phyloP scores from a whole-genome alignment of 2,113 vertebrate genomes.

The Tetraodon nigroviridis region DNA sequence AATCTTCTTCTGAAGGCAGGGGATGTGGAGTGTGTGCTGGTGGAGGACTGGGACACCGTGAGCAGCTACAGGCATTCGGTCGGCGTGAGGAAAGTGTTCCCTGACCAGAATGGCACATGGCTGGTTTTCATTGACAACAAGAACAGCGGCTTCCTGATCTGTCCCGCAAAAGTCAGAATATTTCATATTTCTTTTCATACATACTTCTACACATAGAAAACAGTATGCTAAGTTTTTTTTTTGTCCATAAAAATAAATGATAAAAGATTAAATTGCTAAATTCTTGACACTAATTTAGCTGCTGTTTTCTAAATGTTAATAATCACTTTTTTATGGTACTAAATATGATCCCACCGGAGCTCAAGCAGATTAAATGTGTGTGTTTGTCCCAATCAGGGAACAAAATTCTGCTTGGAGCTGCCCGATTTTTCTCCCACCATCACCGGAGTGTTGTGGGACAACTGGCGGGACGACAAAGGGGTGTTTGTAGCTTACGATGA shows the following conservation, averaged over 20 bases:
- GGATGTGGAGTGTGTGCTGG: constrained; percentile 83
- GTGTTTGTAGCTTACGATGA: constrained; percentile 91
- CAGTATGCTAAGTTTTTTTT: too few species aligned
- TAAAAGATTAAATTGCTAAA: too few species aligned
- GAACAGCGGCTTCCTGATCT: constrained; percentile 89
- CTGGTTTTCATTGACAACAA: constrained; percentile 93
- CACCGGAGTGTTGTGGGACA: constrained; percentile 94
- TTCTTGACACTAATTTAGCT: too few species aligned
- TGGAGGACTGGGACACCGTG: constrained; percentile 92
- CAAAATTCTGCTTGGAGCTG: constrained; percentile 82
- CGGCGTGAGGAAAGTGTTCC: constrained; percentile 88
- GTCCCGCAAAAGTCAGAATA: constrained; percentile 77
- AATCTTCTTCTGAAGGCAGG: constrained; percentile 75
- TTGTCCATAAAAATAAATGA: too few species aligned
- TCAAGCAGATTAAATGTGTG: background rate
- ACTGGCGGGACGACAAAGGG: constrained; percentile 86
- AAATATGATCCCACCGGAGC: too few species aligned
- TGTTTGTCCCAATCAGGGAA: constrained; percentile 69
- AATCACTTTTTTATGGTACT: too few species aligned
- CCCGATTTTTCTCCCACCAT: constrained; percentile 90
- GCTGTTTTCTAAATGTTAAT: too few species aligned
- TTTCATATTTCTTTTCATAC: background rate
- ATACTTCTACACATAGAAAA: background rate
- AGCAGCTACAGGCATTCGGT: constrained; percentile 87
- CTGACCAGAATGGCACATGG: constrained; percentile 85